Evolutionary conservation across 2,888 invertebrate species (phyloP), one percentile per base, ranked within the genome.

Genomic region (Eristalinus sepulchralis): DNA sequence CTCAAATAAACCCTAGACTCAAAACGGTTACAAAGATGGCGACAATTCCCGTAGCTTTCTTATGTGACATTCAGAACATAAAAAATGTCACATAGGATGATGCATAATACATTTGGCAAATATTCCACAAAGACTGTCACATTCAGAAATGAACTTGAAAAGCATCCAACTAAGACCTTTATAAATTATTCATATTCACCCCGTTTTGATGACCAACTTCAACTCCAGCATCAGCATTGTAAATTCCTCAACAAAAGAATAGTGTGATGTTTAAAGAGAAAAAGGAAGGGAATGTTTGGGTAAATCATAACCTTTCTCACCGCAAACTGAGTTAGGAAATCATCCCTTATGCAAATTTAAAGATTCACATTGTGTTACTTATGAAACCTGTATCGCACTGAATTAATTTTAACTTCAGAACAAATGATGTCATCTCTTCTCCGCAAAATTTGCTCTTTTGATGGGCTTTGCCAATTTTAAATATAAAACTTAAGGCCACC

Each of bases 171-270:
- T 39, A 22, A n/a, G 8, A 1, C 13, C 34, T 13, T 57, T 66
- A 75, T 75, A 75, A 31, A 66, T 75, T 66, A 66, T 66, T 75
- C 47, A 75, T 59, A 60, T 66, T 20, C 36, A 22, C 24, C 11
- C 11, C 20, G n/a, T 20, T 13, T 10, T 17, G 57, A 31, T 27
- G 33, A 66, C 31, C 20, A 57, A 27, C 36, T 4, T 27, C 10
- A 20, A 31, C 36, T 36, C 27, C 24, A n/a, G n/a, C n/a, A 36
- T 13, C 27, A 17, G 55, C 36, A 33, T 11, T 34, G n/a, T 10
- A 9, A 34, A 9, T 20, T 17, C 0, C 13, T 20, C 64, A 31
- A 57, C 57, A 66, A 5, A 9, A 47, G 6, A 39, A 20, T 17
- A 17, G 11, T 57, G 39, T 2, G 11, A 27, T 3, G 20, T 11